Conservation (phyloP, 2,797 vertebrate genomes). For the Crypturellus tataupa region DNA sequence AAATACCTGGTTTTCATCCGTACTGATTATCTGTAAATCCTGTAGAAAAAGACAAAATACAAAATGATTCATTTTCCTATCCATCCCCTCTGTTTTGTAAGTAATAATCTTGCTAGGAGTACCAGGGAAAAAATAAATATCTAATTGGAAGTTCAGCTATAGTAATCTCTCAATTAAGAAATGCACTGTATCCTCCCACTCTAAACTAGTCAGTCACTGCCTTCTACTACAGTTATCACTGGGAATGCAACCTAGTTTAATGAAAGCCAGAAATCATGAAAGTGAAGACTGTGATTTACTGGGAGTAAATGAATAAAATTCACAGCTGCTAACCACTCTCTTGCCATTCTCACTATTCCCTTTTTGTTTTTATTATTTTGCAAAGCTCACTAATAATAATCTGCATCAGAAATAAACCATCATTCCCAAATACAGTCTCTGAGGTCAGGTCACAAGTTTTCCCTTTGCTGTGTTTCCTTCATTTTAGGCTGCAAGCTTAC, state of each 20-base stretch:
- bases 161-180: not conserved
- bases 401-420: not conserved
- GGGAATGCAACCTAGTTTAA: not conserved
- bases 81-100: not conserved
- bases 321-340: not conserved
- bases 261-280: not conserved
- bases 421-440: not conserved
- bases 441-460: not conserved
- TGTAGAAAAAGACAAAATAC: constrained; percentile 45
- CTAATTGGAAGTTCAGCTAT: not conserved
- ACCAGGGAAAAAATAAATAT: not conserved
- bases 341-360: not conserved
- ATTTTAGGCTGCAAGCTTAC: not conserved
- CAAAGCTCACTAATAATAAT: not conserved
- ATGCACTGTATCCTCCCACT: not conserved
- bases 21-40: constrained; percentile 96
- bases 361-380: not conserved
- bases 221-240: not conserved
- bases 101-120: not conserved
- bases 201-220: not conserved
- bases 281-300: not conserved
- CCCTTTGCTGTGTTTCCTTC: not conserved
- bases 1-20: constrained; percentile 94
- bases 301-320: not conserved
- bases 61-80: not conserved